A percentile compares a stretch with the other conserved stretches of the same genome.
Conservation (phyloP, 2,888 invertebrate species). For the Onchidella celtica region DNA sequence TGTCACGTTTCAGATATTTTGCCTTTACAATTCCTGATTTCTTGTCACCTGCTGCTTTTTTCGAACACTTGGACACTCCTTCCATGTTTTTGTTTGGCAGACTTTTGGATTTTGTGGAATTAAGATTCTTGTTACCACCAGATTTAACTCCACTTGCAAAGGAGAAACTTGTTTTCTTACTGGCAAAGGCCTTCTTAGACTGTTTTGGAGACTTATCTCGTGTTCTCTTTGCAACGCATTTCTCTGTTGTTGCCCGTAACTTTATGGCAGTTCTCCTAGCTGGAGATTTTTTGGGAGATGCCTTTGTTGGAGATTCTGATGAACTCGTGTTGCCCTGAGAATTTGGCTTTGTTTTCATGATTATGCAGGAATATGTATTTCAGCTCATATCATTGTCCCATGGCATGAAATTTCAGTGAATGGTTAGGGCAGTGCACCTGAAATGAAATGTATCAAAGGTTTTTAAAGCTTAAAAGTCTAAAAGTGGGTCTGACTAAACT, state of each 20-base stretch:
- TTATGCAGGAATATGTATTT: not conserved
- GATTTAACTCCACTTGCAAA: not conserved
- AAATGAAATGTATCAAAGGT: too few relatives aligned
- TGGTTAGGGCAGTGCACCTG: too few relatives aligned
- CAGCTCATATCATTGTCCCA: too few relatives aligned
- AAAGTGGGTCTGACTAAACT: too few relatives aligned
- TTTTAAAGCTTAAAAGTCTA: too few relatives aligned
- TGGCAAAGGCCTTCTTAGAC: not conserved
- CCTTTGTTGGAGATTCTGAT: not conserved
- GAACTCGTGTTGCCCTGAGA: not conserved
- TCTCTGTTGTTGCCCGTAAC: not conserved
- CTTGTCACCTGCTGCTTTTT: not conserved
- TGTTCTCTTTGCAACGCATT: slow-evolving; percentile 23
- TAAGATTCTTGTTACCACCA: not conserved
- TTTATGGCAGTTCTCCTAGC: slow-evolving; percentile 14
- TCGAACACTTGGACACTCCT: not conserved
- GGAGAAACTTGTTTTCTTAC: not conserved
- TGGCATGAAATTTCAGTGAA: too few relatives aligned
- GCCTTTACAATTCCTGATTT: not conserved
- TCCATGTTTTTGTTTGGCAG: not conserved
- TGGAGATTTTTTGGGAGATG: not conserved
- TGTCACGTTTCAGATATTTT: not conserved
- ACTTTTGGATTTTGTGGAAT: not conserved
- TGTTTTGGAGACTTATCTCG: slow-evolving; percentile 20
- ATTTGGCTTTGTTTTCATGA: slow-evolving; percentile 23